Base-by-base conservation (phyloP, 2,888 invertebrate species). In the Uloborus plumipes region DNA sequence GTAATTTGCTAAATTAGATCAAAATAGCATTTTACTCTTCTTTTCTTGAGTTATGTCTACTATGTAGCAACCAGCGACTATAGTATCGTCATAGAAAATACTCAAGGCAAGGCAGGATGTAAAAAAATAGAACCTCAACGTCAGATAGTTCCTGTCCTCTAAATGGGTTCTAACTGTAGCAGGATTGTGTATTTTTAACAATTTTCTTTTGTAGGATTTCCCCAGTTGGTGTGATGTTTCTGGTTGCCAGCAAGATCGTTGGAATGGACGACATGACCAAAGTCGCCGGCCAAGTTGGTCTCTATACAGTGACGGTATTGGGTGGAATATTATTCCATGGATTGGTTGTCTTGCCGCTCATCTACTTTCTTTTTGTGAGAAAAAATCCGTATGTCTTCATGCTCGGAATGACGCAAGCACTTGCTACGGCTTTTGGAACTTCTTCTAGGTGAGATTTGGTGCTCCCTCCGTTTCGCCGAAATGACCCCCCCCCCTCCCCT, bases 261-360 rank as follows among this genome's bases (percentile, higher is more conserved):
- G 96, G 95, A 88, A 97, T 97, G 90, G 92, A 94, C 58, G 95
- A 95, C 39, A 94, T 97, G 88, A 92, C 92, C 0, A 93, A 94
- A 16, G 92, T 97, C 76, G 92, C 97, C 50, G 94, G 95, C 26
- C 94, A 97, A 82, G 91, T 99, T 66, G 98, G 98, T 39, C 91
- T 95, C 91, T 99, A 99, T 90, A 97, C 98, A 88, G 90, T 94
- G 87, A 98, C 98, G 0, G 98, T 99, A 0, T 90, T 97, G 83
- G 89, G 95, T n/a, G 99, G 98, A 0, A 91, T 99, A 20, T 93
- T 95, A 88, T 91, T 97, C 69, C 99, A 99, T 88, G 97, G 97
- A 11, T 94, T 98, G 87, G 93, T 98, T 22, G 93, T 97, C 0
- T 91, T 99, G 74, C 97, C 98, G 6, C 88, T 94, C 11, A 91